Base-by-base conservation (phyloP, 2,797 vertebrate species). In the Danio tinwini region DNA sequence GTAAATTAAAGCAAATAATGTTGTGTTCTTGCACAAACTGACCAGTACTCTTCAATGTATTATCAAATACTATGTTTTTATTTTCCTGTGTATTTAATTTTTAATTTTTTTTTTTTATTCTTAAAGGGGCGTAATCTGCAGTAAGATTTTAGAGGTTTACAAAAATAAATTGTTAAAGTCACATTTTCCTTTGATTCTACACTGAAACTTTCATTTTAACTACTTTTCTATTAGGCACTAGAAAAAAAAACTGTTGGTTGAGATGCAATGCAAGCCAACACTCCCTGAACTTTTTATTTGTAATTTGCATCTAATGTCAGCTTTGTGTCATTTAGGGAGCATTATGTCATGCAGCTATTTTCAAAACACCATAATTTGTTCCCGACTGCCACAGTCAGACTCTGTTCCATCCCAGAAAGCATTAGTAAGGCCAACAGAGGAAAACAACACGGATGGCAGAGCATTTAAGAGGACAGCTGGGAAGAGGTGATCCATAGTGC, bases 391-490 rank as follows among this genome's bases (percentile, higher is more conserved):
- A 42, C 56, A 49, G 12, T 74, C 44, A 71, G 29, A 62, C 65
- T 61, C 56, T 44, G 17, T 70, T 78, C 76, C 12, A 6, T 71
- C 76, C 67, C 67, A 37, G 29, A 44, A 68, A 68, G 70, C 17
- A 45, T 39, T 63, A 56, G 19, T 40, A 17, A 56, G 37, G 1
- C 44, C 45, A 42, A 37, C 37, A 19, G 56, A 78, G 50, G 29
- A 71, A 58, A 81, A 77, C 65, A 71, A 49, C 53, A 65, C 1
- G 19, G 44, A 58, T 63, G 64, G 58, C 70, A 37, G 61, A 64
- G 29, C 49, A 65, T 75, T 63, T 76, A 65, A 59, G 74, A 74
- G 55, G 21, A 63, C 37, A 74, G 63, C 29, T 74, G 37, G 55
- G 56, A 44, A 59, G 47, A 81, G 50, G 47, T 58, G 42, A 44